Base-by-base conservation (phyloP, 2,113 vertebrate species). In the Pundamilia nyererei region DNA sequence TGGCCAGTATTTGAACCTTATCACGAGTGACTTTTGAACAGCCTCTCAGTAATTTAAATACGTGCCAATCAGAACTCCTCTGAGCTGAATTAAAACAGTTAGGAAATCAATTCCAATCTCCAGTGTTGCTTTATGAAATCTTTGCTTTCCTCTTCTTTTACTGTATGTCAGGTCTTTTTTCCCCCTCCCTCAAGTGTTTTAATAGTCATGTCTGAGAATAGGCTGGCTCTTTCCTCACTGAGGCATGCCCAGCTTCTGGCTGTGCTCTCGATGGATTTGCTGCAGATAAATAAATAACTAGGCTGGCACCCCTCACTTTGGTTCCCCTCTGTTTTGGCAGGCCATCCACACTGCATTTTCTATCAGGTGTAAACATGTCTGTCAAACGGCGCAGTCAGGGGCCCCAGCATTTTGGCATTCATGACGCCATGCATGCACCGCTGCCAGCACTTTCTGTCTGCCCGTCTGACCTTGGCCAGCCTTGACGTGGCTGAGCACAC, bases 331-430 rank as follows among this genome's bases (percentile, higher is more conserved):
- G 93, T 89, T 93, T 90, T 95, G 94, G 93, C 92, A 93, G 90
- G 89, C 90, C 85, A 51, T 87, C 88, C 90, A 55, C 88, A 72
- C 89, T 77, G 87, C 85, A 79, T 93, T 94, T 94, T 89, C 87
- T 93, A 88, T 93, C 88, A 93, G 93, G 92, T 90, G 91, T 93
- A 95, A 95, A 95, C 94, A 94, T 85, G 93, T 94, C 93, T 94
- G 94, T 95, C 95, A 94, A 90, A 85, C 77, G 82, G 83, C 84
- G 29, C 72, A 87, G 88, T 89, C 42, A 80, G 87, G 84, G 90
- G 81, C 77, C 77, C 55, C 17, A 42, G 84, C 82, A 38, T 86
- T 89, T 94, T 93, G 94, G 87, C 90, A 91, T 92, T 93, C 89
- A 86, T 79, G 86, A 87, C 84, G 45, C 86, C 80, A 38, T 7